Evolutionary conservation across 2,888 invertebrate species (phyloP).

Genomic region (Sepiola atlantica): DNA sequence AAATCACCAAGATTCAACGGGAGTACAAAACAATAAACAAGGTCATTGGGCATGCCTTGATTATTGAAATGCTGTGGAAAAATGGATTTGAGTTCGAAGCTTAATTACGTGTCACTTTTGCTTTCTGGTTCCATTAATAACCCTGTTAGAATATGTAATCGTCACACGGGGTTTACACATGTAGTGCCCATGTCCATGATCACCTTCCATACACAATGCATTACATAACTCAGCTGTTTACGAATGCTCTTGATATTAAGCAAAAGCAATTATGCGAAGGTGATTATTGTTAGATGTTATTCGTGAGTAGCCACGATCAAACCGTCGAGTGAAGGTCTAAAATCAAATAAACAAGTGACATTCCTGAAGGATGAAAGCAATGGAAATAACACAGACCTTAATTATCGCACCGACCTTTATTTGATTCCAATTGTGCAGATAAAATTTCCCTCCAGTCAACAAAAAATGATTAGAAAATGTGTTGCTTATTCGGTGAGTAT

Average conservation of each 20-base stretch:
- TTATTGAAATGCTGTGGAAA: background rate
- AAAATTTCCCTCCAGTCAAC: background rate
- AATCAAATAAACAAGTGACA: background rate
- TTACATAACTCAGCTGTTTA: background rate
- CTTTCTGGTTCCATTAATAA: constrained; percentile 15
- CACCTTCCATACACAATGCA: background rate
- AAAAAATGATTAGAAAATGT: too few relatives aligned
- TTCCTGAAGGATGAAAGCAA: background rate
- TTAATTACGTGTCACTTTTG: constrained; percentile 19
- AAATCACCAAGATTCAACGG: background rate
- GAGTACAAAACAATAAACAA: background rate
- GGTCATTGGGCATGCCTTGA: background rate
- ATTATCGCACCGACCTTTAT: background rate
- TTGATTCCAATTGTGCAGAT: background rate
- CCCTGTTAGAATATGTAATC: background rate
- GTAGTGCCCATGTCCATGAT: background rate
- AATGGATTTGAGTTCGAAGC: background rate
- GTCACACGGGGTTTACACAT: background rate
- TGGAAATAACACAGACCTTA: background rate
- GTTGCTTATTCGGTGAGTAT: too few relatives aligned
- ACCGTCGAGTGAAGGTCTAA: background rate
- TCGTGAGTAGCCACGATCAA: background rate
- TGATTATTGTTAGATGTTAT: background rate
- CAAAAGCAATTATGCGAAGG: background rate
- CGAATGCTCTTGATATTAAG: background rate